These are phyloP conservation scores for Dasysyrphus albostriatus DNA, from an alignment of 2,888 invertebrate genomes.

Conservation along the genomic window DNA sequence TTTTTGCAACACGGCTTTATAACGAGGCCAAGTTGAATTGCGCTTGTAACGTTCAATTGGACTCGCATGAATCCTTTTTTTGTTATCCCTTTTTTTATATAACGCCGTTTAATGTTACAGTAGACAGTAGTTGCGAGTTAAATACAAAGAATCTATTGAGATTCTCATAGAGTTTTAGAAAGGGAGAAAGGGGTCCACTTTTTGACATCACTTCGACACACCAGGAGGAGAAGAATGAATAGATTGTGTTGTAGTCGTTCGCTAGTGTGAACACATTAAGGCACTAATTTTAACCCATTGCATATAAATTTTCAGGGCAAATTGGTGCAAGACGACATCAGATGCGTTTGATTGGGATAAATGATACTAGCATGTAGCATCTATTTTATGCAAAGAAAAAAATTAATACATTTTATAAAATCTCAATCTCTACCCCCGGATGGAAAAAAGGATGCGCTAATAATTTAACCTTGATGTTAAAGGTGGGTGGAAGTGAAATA, in stretches of 20 bases:
- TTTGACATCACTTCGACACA: slow-evolving; percentile 69
- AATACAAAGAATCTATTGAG: slow-evolving; percentile 33
- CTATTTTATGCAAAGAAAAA: slow-evolving; percentile 38
- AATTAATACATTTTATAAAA: neutral
- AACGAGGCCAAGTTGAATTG: slow-evolving; percentile 26
- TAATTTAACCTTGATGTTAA: neutral
- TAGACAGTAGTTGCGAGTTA: slow-evolving; percentile 45
- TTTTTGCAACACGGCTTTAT: slow-evolving; percentile 49
- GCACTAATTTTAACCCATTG: slow-evolving; percentile 69
- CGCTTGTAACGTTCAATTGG: slow-evolving; percentile 62
- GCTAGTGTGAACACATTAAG: slow-evolving; percentile 74
- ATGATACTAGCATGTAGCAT: slow-evolving; percentile 54
- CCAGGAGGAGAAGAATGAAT: slow-evolving; percentile 59
- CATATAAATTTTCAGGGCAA: slow-evolving; percentile 59
- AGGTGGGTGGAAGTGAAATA: slow-evolving; percentile 60
- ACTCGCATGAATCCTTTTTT: slow-evolving; percentile 74
- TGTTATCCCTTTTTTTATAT: slow-evolving; percentile 65
- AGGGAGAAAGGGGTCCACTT: slow-evolving; percentile 63
- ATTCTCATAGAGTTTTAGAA: slow-evolving; percentile 5
- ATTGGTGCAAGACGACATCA: slow-evolving; percentile 65
- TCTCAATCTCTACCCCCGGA: slow-evolving; percentile 13
- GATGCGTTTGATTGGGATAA: slow-evolving; percentile 74
- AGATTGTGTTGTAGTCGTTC: slow-evolving; percentile 57
- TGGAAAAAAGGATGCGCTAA: slow-evolving; percentile 2
- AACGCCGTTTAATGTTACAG: slow-evolving; percentile 57